Evolutionary conservation across 2,888 invertebrate genomes (phyloP).

Genomic region (Rhagium mordax): DNA sequence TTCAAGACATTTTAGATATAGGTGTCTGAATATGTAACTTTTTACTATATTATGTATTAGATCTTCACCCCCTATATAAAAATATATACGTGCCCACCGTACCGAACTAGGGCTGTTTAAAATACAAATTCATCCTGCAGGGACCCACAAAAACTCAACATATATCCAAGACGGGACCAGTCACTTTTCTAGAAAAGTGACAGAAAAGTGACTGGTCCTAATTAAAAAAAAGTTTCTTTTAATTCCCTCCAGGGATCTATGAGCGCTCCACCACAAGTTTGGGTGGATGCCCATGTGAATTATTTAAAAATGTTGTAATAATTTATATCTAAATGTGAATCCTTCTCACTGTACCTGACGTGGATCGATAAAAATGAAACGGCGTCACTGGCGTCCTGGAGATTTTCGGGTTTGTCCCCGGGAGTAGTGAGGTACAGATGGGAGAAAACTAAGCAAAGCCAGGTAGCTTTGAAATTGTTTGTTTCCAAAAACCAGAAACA

Average conservation of each 20-base stretch:
- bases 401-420: neutral
- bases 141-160: neutral
- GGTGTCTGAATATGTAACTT: too few relatives aligned
- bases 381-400: neutral
- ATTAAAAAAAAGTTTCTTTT: neutral
- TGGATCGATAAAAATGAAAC: slow-evolving; percentile 35
- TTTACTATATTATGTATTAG: too few relatives aligned
- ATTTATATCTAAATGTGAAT: slow-evolving; percentile 46
- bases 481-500: neutral
- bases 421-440: neutral
- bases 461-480: neutral
- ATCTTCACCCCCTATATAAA: too few relatives aligned
- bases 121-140: neutral
- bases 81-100: too few relatives aligned
- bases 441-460: neutral
- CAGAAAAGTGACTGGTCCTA: too few relatives aligned
- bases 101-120: neutral
- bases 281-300: slow-evolving; percentile 23
- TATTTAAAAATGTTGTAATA: slow-evolving; percentile 41
- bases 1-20: too few relatives aligned
- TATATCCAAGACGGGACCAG: neutral
- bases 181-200: neutral
- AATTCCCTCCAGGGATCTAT: neutral
- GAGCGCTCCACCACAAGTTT: neutral
- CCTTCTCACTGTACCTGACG: slow-evolving; percentile 38